Conservation (phyloP, 2,797 vertebrate genomes). For the Monodelphis domestica region DNA sequence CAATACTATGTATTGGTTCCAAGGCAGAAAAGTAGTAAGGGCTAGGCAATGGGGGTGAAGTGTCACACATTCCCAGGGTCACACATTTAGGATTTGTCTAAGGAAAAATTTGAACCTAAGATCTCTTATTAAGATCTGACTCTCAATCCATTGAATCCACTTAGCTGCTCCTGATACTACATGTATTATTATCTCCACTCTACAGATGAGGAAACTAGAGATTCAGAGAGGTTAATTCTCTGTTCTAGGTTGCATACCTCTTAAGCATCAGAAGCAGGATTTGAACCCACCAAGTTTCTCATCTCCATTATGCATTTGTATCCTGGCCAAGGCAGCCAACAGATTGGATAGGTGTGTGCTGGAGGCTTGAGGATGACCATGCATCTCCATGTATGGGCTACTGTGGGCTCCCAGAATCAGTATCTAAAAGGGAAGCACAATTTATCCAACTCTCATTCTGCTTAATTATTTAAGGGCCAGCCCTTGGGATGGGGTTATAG, state of each 20-base stretch:
- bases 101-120: too few species aligned
- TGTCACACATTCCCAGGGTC: too few species aligned
- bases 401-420: conserved; percentile 35
- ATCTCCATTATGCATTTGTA: fast-evolving
- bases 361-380: fast-evolving
- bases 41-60: too few species aligned
- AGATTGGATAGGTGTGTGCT: background rate
- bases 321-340: fast-evolving
- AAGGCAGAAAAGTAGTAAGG: too few species aligned
- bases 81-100: too few species aligned
- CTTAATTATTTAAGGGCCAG: conserved; percentile 78
- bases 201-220: conserved; percentile 4
- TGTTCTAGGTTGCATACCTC: background rate
- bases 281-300: background rate
- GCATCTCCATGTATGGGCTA: background rate
- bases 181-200: background rate
- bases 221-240: background rate
- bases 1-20: too few species aligned
- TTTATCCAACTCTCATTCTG: conserved; percentile 58
- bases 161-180: too few species aligned
- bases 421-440: conserved; percentile 67
- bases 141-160: too few species aligned
- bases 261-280: background rate
- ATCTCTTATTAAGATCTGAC: too few species aligned
- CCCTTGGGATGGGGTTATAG: conserved; percentile 59